phyloP scores from a whole-genome alignment of 1,140 invertebrate genomes.

The Hetaerina americana region DNA sequence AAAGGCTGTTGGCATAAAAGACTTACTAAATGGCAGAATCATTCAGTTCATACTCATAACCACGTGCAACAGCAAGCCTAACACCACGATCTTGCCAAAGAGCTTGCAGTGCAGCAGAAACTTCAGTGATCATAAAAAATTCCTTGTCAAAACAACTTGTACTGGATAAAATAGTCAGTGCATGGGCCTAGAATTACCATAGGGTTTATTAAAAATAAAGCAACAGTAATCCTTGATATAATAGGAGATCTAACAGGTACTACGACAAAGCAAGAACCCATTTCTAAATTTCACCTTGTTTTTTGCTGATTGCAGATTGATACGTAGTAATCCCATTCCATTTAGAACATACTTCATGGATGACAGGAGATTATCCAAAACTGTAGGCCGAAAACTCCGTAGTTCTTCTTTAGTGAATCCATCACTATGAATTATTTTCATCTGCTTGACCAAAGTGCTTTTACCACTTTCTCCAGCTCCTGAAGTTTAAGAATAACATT shows the following conservation, averaged over 20 bases:
- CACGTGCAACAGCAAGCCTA: constrained; percentile 43
- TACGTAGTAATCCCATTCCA: constrained; percentile 49
- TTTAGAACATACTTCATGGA: constrained; percentile 55
- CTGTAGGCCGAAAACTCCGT: constrained; percentile 45
- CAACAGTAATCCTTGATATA: neutral
- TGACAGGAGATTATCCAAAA: constrained; percentile 48
- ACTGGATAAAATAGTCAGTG: constrained; percentile 31
- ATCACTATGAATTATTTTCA: constrained; percentile 65
- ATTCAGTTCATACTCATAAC: constrained; percentile 61
- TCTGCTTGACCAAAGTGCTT: constrained; percentile 56
- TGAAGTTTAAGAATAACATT: constrained; percentile 15
- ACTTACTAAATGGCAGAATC: constrained; percentile 59
- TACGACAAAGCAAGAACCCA: neutral
- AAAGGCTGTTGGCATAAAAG: neutral
- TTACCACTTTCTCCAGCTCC: constrained; percentile 55
- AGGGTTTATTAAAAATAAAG: constrained; percentile 18
- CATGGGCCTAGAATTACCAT: too few relatives aligned
- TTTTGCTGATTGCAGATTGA: constrained; percentile 43
- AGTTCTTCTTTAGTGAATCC: constrained; percentile 55
- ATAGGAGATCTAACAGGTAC: neutral
- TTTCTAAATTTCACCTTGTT: constrained; percentile 34
- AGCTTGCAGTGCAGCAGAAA: constrained; percentile 34
- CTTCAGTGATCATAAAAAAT: constrained; percentile 31
- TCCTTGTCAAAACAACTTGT: constrained; percentile 37
- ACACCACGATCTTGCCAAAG: constrained; percentile 46